Evolutionary conservation across 37 sponge, comb jelly and placozoan species (phyloP), one percentile per base, ranked within the genome.

Genomic region (Cladorhizidae sp.): DNA sequence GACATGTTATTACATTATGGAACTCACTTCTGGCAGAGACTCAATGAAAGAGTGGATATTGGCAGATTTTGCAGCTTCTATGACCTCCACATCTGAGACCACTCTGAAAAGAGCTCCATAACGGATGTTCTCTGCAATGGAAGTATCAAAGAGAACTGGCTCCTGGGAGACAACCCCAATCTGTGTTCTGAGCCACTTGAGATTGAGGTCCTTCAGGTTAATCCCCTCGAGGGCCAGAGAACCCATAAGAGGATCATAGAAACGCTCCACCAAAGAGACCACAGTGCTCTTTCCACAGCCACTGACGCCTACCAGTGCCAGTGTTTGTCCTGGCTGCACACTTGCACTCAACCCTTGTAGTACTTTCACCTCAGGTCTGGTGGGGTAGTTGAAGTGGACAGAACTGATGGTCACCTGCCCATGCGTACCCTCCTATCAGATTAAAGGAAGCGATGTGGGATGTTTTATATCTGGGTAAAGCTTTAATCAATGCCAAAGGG

Each of bases 251-350:
- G 90, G 87, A 41, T 96, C 93, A 62, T 99, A 99, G 93, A 99
- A 99, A 52, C 99, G 57, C 78, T 99, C 95, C 8, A 94, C 65
- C 36, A 99, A 90, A n/a, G 97, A 94, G 33, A 99, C 93, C 5
- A 89, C 56, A 11, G 99, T 99, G 78, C 95, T 94, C 89, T 99
- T 99, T 28, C 99, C 99, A 92, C 99, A 96, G 57, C 99, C 99
- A 86, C 95, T 94, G 73, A 91, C 89, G 11, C 99, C 99, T 55
- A 99, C 99, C 33, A 99, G 88, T 14, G 99, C 99, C 39, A 99
- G 73, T 21, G 97, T 96, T 78, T 99, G 85, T 17, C 99, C 99
- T n/a, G 90, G 81, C 33, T 86, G 77, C 39, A 96, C 86, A 1
- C 51, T 37, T 7, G 95, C 45, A 69, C 32, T 75, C 42, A 90